phyloP scores from a whole-genome alignment of 2,888 invertebrate genomes.

The Oeneis ivallda region DNA sequence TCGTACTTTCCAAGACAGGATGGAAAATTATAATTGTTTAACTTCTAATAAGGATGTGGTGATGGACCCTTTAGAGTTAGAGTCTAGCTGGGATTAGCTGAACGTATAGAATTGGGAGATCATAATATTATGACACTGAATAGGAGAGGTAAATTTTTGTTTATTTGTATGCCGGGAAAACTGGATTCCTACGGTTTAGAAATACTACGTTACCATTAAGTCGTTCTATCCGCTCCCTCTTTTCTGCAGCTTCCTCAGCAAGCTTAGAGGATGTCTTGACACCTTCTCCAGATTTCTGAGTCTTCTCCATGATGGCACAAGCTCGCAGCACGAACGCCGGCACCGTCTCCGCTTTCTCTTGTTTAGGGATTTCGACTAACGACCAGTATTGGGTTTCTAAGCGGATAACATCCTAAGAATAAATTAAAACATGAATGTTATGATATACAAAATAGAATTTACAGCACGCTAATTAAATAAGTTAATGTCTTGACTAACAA shows the following conservation, averaged over 20 bases:
- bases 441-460: not conserved
- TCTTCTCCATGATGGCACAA: constrained; percentile 95
- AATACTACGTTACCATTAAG: constrained; percentile 85
- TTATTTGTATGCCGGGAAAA: too few relatives aligned
- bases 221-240: constrained; percentile 91
- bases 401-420: constrained; percentile 90
- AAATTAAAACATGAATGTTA: not conserved
- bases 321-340: constrained; percentile 95
- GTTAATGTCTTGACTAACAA: too few relatives aligned
- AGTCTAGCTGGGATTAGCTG: too few relatives aligned
- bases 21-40: too few relatives aligned
- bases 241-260: constrained; percentile 93
- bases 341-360: constrained; percentile 96
- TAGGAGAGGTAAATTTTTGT: too few relatives aligned
- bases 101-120: too few relatives aligned
- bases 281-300: constrained; percentile 93
- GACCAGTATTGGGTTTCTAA: constrained; percentile 97
- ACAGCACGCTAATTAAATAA: too few relatives aligned
- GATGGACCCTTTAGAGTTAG: too few relatives aligned
- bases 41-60: too few relatives aligned
- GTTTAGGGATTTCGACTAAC: constrained; percentile 94
- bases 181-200: too few relatives aligned
- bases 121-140: too few relatives aligned
- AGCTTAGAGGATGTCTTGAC: constrained; percentile 92
- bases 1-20: too few relatives aligned